phyloP scores from a whole-genome alignment of 2,797 vertebrate species.

The Mormyrus hasselquistii region DNA sequence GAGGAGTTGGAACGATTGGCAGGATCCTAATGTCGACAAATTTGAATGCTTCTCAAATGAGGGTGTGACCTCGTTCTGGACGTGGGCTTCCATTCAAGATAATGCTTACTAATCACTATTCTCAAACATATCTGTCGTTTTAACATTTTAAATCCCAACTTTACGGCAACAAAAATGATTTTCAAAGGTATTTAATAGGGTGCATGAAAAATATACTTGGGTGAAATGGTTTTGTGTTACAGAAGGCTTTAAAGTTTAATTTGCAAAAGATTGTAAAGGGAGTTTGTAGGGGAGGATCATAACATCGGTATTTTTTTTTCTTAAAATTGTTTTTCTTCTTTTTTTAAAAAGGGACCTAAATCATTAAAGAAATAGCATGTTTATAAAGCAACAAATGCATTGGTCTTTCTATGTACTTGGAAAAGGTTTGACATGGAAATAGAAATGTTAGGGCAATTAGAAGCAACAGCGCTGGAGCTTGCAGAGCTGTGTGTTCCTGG shows the following conservation, averaged over 20 bases:
- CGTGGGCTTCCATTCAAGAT: not conserved
- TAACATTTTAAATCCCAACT: conserved; percentile 30
- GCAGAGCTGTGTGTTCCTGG: not conserved
- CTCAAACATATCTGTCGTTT: not conserved
- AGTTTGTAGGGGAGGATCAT: conserved; percentile 28
- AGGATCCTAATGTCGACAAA: not conserved
- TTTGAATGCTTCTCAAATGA: not conserved
- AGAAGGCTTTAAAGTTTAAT: conserved; percentile 39
- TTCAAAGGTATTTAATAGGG: conserved; percentile 40
- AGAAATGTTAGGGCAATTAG: not conserved
- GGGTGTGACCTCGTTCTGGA: not conserved
- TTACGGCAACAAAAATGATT: conserved; percentile 19
- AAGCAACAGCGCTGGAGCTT: not conserved
- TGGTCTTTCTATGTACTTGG: conserved; percentile 18
- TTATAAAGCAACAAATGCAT: conserved; percentile 8
- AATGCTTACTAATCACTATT: not conserved
- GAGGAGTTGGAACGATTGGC: not conserved
- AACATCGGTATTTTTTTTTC: conserved; percentile 40
- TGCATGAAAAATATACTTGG: conserved; percentile 45
- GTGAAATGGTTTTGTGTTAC: conserved; percentile 36
- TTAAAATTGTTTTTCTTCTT: conserved; percentile 20
- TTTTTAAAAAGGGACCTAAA: conserved; percentile 13
- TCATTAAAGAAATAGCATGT: conserved; percentile 20
- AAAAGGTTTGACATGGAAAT: not conserved
- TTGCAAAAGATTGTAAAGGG: conserved; percentile 8